These are phyloP conservation scores for Zonitis immaculata DNA, from an alignment of 2,888 invertebrate species.

Conservation along the genomic window DNA sequence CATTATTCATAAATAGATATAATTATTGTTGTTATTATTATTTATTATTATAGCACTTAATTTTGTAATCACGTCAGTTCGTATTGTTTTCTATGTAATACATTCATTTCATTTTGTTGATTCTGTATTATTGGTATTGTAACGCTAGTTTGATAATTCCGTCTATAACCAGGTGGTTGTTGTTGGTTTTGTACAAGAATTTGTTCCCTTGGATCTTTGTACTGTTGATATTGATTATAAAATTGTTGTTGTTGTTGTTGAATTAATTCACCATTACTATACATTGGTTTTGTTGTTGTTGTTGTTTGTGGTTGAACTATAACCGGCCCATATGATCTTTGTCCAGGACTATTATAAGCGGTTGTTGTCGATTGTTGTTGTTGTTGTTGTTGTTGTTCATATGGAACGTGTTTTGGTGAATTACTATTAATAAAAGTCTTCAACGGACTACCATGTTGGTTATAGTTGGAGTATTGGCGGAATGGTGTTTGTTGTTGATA, in stretches of 20 bases:
- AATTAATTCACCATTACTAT: constrained; percentile 41
- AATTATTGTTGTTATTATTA: neutral
- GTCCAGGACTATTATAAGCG: constrained; percentile 29
- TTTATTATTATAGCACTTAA: neutral
- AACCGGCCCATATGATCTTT: constrained; percentile 32
- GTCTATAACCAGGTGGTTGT: constrained; percentile 24
- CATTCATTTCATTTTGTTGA: constrained; percentile 33
- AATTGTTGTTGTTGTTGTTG: constrained; percentile 45
- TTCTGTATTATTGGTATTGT: constrained; percentile 41
- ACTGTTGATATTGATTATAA: constrained; percentile 42
- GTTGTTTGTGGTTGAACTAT: constrained; percentile 1
- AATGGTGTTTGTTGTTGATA: constrained; percentile 32
- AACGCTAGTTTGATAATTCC: constrained; percentile 41
- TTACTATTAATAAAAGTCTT: constrained; percentile 29
- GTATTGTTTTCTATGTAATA: constrained; percentile 34
- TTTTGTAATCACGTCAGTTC: constrained; percentile 38
- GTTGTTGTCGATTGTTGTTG: constrained; percentile 9
- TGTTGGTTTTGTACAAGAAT: constrained; percentile 37
- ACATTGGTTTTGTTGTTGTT: constrained; percentile 22
- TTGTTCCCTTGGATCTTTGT: constrained; percentile 41
- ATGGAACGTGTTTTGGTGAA: constrained; percentile 41
- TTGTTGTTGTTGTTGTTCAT: constrained; percentile 22
- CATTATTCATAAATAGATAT: constrained; percentile 1
- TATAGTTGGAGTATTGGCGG: constrained; percentile 36
- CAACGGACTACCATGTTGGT: constrained; percentile 36